These are phyloP conservation scores for Zaprionus lineosus DNA, from an alignment of 2,888 invertebrate genomes.

Conservation along the genomic window DNA sequence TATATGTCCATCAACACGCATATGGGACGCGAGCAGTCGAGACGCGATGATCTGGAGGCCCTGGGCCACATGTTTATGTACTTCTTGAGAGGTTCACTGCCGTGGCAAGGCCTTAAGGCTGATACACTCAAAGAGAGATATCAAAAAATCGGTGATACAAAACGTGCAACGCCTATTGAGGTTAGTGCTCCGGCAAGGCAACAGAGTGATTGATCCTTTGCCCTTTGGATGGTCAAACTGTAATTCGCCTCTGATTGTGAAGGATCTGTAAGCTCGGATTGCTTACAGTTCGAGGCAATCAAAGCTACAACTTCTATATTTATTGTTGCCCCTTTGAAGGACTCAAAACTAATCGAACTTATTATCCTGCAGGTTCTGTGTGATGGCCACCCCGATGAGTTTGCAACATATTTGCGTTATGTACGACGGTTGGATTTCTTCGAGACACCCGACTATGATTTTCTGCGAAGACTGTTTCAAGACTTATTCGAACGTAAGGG, in stretches of 20 bases:
- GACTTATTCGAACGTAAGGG: slow-evolving; percentile 94
- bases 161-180: slow-evolving; percentile 99
- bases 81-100: slow-evolving; percentile 99
- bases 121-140: slow-evolving; percentile 99
- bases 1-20: slow-evolving; percentile 99
- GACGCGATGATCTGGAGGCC: slow-evolving; percentile 99
- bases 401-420: slow-evolving; percentile 98
- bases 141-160: slow-evolving; percentile 99
- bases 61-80: slow-evolving; percentile 99
- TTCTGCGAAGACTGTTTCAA: slow-evolving; percentile 96
- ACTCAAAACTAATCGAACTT: too few species aligned
- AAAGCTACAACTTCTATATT: background rate
- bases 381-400: slow-evolving; percentile 96
- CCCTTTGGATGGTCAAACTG: too few species aligned
- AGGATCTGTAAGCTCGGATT: too few species aligned
- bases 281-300: too few species aligned
- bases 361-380: slow-evolving; percentile 86
- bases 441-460: slow-evolving; percentile 99
- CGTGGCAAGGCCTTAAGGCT: slow-evolving; percentile 99
- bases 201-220: too few species aligned
- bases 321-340: too few species aligned
- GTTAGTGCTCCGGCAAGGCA: slow-evolving; percentile 84
- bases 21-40: slow-evolving; percentile 99
- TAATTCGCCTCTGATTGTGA: too few species aligned
- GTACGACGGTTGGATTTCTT: slow-evolving; percentile 99